phyloP scores from a whole-genome alignment of 2,888 invertebrate genomes.

The Leucoptera coffeella region DNA sequence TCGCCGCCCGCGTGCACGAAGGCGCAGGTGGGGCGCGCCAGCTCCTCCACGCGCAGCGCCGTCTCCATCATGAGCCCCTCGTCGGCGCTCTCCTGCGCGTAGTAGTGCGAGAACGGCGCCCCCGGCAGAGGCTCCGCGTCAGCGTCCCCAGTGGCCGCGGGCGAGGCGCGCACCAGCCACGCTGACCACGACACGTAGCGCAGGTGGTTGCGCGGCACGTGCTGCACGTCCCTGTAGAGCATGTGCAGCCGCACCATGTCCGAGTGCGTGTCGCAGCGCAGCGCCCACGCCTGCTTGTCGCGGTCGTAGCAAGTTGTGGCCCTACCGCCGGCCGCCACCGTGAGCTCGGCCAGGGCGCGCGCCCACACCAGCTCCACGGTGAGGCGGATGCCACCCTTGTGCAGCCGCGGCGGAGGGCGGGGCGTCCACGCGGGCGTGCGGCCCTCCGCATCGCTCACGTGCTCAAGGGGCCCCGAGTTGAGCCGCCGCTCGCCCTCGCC shows the following conservation, averaged over 20 bases:
- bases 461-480: slow-evolving; percentile 65
- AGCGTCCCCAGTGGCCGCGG: slow-evolving; percentile 54
- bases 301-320: slow-evolving; percentile 66
- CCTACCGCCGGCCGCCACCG: slow-evolving; percentile 51
- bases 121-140: slow-evolving; percentile 64
- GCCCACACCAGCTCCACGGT: slow-evolving; percentile 71
- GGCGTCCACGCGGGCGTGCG: slow-evolving; percentile 67
- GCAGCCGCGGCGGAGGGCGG: slow-evolving; percentile 53
- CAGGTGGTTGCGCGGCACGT: slow-evolving; percentile 72
- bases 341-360: slow-evolving; percentile 51
- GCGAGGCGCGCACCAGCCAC: slow-evolving; percentile 49
- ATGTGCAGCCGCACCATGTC: slow-evolving; percentile 69
- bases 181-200: slow-evolving; percentile 67
- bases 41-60: slow-evolving; percentile 65
- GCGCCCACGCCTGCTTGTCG: slow-evolving; percentile 74
- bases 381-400: slow-evolving; percentile 59
- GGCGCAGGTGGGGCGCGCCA: slow-evolving; percentile 60
- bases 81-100: slow-evolving; percentile 71
- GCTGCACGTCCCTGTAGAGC: slow-evolving; percentile 69
- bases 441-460: slow-evolving; percentile 64
- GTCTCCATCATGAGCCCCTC: slow-evolving; percentile 80
- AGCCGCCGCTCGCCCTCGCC: slow-evolving; percentile 63
- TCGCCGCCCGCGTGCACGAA: slow-evolving; percentile 68
- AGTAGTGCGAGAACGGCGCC: slow-evolving; percentile 72
- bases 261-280: slow-evolving; percentile 72